Evolutionary conservation across 2,113 vertebrate species (phyloP).

Genomic region (Indri indri): DNA sequence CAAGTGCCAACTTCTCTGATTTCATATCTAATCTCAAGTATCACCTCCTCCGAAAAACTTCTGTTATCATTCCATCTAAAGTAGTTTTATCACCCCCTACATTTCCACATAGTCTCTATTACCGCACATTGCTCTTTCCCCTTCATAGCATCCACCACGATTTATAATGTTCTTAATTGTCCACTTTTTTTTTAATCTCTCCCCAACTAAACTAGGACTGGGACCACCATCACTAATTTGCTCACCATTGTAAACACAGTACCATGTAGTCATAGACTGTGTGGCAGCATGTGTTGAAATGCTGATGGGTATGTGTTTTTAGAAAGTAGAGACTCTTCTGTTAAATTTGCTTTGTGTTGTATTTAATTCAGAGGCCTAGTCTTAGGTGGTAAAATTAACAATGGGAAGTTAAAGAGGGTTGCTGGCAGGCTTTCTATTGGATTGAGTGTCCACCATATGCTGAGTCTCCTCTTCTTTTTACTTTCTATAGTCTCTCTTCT

Average conservation of each 20-base stretch:
- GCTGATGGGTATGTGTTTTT: neutral
- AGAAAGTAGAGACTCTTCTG: neutral
- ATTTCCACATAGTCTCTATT: neutral
- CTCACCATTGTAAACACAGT: neutral
- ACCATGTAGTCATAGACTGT: neutral
- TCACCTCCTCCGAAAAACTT: neutral
- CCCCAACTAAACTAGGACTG: neutral
- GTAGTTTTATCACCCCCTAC: neutral
- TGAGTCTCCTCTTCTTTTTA: neutral
- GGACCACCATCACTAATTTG: neutral
- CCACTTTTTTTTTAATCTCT: neutral
- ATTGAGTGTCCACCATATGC: neutral
- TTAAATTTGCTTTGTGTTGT: neutral
- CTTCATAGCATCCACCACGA: neutral
- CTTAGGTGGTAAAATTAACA: neutral
- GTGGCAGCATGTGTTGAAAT: neutral
- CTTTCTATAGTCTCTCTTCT: neutral
- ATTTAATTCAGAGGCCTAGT: neutral
- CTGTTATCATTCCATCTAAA: neutral
- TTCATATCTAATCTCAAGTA: neutral
- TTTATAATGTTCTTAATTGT: neutral
- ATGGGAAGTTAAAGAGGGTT: neutral
- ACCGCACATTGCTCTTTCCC: neutral
- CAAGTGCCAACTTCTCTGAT: neutral
- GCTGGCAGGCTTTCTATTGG: neutral